Percentiles rank a stretch among this genome's conserved stretches.
These are phyloP conservation scores for Lepidochitona cinerea DNA, from an alignment of 2,888 invertebrate genomes.

Conservation along the genomic window DNA sequence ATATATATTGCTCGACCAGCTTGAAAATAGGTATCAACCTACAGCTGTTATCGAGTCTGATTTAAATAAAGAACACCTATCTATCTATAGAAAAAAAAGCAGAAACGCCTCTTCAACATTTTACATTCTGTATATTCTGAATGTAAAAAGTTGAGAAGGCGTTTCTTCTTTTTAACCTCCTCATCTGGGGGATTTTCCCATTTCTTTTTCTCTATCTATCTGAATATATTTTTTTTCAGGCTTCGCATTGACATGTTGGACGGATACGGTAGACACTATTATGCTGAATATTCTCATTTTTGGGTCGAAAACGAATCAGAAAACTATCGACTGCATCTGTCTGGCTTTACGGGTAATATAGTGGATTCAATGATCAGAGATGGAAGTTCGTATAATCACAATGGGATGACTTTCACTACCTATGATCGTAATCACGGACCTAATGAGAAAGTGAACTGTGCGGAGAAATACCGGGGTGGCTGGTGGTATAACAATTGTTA, in stretches of 20 bases:
- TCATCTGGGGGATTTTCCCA: too few relatives aligned
- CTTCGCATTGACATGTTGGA: slow-evolving; percentile 4
- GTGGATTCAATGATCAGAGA: not conserved
- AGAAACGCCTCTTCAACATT: too few relatives aligned
- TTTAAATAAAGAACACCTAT: too few relatives aligned
- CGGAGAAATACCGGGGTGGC: not conserved
- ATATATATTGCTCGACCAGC: too few relatives aligned
- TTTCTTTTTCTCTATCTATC: too few relatives aligned
- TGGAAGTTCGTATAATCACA: not conserved
- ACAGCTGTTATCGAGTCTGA: too few relatives aligned
- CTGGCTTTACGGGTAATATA: slow-evolving; percentile 3
- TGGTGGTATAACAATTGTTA: slow-evolving; percentile 3
- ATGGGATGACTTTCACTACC: not conserved
- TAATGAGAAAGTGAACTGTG: not conserved
- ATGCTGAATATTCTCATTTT: slow-evolving; percentile 6
- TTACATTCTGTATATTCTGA: too few relatives aligned
- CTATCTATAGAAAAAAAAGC: too few relatives aligned
- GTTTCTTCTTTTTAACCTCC: too few relatives aligned
- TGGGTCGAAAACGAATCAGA: not conserved
- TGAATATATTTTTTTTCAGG: too few relatives aligned
- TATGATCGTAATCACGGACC: not conserved
- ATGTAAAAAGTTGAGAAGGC: too few relatives aligned
- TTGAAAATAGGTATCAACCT: too few relatives aligned
- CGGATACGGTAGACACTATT: not conserved
- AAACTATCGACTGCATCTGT: not conserved